Percentiles rank a stretch among this genome's conserved stretches.
These are phyloP conservation scores for Heliothis subflexa DNA, from an alignment of 1,140 invertebrate species.

Conservation along the genomic window DNA sequence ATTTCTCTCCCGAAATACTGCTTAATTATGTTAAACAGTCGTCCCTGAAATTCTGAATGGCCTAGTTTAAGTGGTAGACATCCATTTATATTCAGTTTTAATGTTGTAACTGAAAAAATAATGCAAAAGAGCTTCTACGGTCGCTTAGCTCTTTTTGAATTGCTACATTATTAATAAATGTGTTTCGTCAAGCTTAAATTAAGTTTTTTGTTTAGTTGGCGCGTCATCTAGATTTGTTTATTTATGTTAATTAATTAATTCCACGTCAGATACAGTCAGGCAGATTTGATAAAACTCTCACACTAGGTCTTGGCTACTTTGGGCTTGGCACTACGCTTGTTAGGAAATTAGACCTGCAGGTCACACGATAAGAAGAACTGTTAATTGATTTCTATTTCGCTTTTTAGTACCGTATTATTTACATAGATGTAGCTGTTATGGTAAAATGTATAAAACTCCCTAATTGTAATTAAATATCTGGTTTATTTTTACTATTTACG, in stretches of 20 bases:
- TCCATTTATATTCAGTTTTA: slow-evolving; percentile 42
- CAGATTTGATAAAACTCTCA: no score
- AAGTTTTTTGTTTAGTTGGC: slow-evolving; percentile 16
- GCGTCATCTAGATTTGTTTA: background rate
- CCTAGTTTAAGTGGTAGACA: slow-evolving; percentile 39
- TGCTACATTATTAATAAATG: slow-evolving; percentile 30
- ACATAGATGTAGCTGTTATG: no score
- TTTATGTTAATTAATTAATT: background rate
- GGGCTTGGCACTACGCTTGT: no score
- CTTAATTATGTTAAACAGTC: slow-evolving; percentile 42
- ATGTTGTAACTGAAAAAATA: slow-evolving; percentile 40
- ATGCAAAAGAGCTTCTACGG: slow-evolving; percentile 12
- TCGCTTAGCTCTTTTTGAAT: background rate
- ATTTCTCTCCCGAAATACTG: slow-evolving; percentile 36
- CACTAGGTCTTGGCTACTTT: no score
- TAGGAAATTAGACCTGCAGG: no score
- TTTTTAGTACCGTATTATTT: no score
- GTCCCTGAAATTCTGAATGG: slow-evolving; percentile 32
- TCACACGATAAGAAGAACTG: no score
- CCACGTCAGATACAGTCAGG: no score
- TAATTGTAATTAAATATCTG: background rate
- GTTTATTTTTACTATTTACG: no score
- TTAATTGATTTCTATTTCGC: no score
- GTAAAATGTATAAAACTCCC: no score
- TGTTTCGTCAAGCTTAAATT: slow-evolving; percentile 15